Evolutionary conservation across 2,797 vertebrate genomes (phyloP).

Genomic region (Sarcophilus harrisii): DNA sequence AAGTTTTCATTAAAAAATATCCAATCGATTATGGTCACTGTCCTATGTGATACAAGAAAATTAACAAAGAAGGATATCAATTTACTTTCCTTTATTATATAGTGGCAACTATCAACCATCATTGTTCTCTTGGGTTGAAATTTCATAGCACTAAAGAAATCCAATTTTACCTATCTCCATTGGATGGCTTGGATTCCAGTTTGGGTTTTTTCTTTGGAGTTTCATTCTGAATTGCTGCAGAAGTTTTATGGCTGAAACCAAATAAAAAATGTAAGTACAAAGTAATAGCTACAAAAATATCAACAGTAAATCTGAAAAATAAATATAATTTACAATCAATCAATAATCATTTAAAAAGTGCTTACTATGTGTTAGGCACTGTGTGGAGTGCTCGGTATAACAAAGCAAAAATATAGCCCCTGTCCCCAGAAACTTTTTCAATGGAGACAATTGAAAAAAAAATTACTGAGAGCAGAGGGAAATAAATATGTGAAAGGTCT

Average conservation of each 20-base stretch:
- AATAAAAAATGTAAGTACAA: slow-evolving; percentile 81
- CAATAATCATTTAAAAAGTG: background rate
- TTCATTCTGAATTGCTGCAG: slow-evolving; percentile 98
- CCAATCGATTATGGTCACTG: slow-evolving; percentile 69
- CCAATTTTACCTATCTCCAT: slow-evolving; percentile 95
- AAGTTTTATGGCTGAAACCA: slow-evolving; percentile 96
- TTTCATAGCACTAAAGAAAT: slow-evolving; percentile 77
- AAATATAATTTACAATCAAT: background rate
- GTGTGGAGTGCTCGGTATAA: background rate
- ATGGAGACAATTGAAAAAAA: background rate
- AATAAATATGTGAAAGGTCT: background rate
- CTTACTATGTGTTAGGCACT: background rate
- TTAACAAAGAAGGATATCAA: slow-evolving; percentile 54
- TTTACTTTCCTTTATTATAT: slow-evolving; percentile 70
- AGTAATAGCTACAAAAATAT: slow-evolving; percentile 55
- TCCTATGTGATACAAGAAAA: slow-evolving; percentile 70
- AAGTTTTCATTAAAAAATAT: slow-evolving; percentile 59
- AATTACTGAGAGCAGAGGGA: background rate
- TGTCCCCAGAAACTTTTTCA: background rate
- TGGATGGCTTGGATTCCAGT: slow-evolving; percentile 99
- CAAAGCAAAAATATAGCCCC: background rate
- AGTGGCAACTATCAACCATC: slow-evolving; percentile 64
- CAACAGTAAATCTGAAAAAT: background rate
- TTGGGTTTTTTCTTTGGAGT: slow-evolving; percentile 99
- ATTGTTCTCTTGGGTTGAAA: slow-evolving; percentile 68